Base-by-base conservation (phyloP, 2,113 vertebrate species). In the Hiodon tergisus region DNA sequence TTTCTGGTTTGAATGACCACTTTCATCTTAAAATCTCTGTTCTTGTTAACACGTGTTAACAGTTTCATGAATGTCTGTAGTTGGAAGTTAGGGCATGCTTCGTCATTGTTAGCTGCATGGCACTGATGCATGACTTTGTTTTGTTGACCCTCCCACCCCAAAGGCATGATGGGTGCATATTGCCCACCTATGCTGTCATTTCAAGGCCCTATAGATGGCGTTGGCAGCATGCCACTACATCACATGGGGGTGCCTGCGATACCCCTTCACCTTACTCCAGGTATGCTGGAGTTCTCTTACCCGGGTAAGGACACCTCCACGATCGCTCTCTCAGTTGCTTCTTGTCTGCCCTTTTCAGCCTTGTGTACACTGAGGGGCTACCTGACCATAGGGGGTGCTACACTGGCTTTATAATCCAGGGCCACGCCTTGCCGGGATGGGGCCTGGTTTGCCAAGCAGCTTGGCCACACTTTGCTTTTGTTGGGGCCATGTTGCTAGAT, bases 151-250 rank as follows among this genome's bases (percentile, higher is more conserved):
- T 75, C 68, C 83, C 80, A 59, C 85, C 76, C 78, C 89, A 89
- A 98, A 95, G 94, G 93, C 94, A 92, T 95, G 93, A 93, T 94
- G 91, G 93, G 93, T 92, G 92, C 91, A 90, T 95, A 92, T 93
- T 89, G 91, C 87, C 91, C 93, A 89, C 90, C 91, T 91, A 92
- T 95, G 93, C 91, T 93, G 86, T 93, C 92, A 89, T 90, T 86
- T 86, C 93, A 90, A 90, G 92, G 91, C 91, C 89, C 91, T 88
- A 87, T 93, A 92, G 93, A 94, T 91, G 93, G 94, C 93, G 92
- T 96, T 93, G 89, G 93, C 92, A 93, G 91, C 94, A 95, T 95
- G 90, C 93, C 92, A 87, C 91, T 90, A 90, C 94, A 94, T 95
- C 94, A 91, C 92, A 94, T 92, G 89, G 93, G 93, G 93, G 87